Conservation (phyloP, 2,113 vertebrate species). For the Nothoprocta pentlandii region DNA sequence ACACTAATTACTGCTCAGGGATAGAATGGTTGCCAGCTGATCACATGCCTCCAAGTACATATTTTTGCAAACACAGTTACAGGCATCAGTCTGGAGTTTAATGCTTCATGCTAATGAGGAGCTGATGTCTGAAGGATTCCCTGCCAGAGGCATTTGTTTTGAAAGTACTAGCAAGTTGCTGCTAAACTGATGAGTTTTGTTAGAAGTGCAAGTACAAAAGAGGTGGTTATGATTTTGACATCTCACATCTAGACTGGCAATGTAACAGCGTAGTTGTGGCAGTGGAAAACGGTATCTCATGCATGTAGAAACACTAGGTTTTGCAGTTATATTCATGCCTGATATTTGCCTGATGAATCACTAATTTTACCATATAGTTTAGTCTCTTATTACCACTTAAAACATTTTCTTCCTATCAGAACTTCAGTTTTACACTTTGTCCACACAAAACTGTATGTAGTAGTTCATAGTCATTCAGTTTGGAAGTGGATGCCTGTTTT, state of each 20-base stretch:
- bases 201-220: not conserved
- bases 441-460: not conserved
- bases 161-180: not conserved
- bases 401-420: not conserved
- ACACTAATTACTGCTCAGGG: not conserved
- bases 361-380: not conserved
- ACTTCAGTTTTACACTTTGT: not conserved
- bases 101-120: not conserved
- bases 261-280: not conserved
- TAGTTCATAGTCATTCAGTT: not conserved
- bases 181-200: not conserved
- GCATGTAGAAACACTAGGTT: not conserved
- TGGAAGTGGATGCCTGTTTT: not conserved
- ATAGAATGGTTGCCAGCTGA: not conserved
- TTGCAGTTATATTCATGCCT: not conserved
- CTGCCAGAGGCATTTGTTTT: not conserved
- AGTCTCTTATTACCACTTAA: not conserved
- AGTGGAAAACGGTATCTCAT: not conserved
- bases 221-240: not conserved
- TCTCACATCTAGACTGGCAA: not conserved
- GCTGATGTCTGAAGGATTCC: not conserved
- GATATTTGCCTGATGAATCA: not conserved
- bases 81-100: not conserved
- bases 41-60: not conserved
- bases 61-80: not conserved